A percentile compares a stretch with the other conserved stretches of the same genome.
phyloP scores from a whole-genome alignment of 2,797 vertebrate genomes.

The Melanotaenia pygmaea region DNA sequence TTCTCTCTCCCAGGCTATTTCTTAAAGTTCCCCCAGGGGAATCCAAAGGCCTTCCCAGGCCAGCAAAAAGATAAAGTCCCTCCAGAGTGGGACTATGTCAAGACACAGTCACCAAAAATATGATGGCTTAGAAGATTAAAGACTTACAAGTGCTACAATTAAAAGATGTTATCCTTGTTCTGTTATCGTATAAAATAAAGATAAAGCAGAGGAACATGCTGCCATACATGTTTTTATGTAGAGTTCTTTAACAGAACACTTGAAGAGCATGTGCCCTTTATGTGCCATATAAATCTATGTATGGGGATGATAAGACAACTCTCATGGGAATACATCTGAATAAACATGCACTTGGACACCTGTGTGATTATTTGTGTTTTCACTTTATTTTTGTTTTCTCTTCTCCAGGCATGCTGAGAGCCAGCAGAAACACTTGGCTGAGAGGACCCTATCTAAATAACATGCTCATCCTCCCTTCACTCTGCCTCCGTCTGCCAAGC shows the following conservation, averaged over 20 bases:
- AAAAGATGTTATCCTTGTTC: not conserved
- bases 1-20: not conserved
- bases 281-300: not conserved
- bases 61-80: not conserved
- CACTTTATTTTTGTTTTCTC: slow-evolving; percentile 4
- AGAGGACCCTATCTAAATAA: slow-evolving; percentile 96
- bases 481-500: slow-evolving; percentile 35
- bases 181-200: not conserved
- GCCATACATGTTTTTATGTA: not conserved
- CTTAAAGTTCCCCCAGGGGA: not conserved
- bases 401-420: slow-evolving; percentile 93
- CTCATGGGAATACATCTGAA: not conserved
- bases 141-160: not conserved
- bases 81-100: not conserved
- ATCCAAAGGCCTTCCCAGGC: not conserved
- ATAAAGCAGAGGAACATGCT: not conserved
- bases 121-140: no score
- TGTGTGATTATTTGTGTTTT: not conserved
- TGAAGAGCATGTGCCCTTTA: not conserved
- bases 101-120: not conserved
- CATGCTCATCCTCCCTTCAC: slow-evolving; percentile 26
- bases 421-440: slow-evolving; percentile 98
- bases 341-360: not conserved
- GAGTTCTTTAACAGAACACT: not conserved
- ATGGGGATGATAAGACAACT: not conserved